phyloP scores from a whole-genome alignment of 1,140 invertebrate genomes.

The Wasmannia auropunctata region DNA sequence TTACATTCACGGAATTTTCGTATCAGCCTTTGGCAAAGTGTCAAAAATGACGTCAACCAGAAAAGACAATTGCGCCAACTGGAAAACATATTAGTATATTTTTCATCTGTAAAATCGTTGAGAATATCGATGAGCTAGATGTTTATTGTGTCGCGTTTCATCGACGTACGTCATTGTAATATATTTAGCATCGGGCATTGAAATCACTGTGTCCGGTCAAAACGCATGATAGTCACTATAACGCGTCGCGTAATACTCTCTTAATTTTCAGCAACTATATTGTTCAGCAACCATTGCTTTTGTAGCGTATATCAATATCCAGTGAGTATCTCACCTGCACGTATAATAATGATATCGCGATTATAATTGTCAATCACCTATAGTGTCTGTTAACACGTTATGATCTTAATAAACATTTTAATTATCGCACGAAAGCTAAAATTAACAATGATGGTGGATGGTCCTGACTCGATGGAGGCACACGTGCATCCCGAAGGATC shows the following conservation, averaged over 20 bases:
- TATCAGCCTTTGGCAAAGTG: conserved; percentile 47
- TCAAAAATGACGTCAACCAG: conserved; percentile 71
- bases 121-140: conserved; percentile 45
- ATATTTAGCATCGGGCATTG: conserved; percentile 55
- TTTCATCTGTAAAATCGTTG: neutral
- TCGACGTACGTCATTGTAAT: conserved; percentile 39
- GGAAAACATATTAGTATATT: conserved; percentile 25
- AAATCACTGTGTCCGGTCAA: conserved; percentile 30
- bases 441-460: conserved; percentile 79
- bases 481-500: conserved; percentile 69
- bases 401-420: conserved; percentile 44
- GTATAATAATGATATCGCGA: neutral
- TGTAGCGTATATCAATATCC: neutral
- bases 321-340: neutral
- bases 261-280: conserved; percentile 30
- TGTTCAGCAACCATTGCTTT: neutral
- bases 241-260: neutral
- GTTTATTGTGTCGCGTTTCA: conserved; percentile 51
- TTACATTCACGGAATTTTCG: conserved; percentile 47
- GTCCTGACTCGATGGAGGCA: conserved; percentile 74
- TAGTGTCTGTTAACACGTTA: conserved; percentile 53
- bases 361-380: conserved; percentile 5
- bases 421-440: conserved; percentile 52
- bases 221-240: neutral
- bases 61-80: conserved; percentile 47